Evolutionary conservation across 2,888 invertebrate species (phyloP), one percentile per base, ranked within the genome.

Genomic region (Hirtodrosophila duncani): DNA sequence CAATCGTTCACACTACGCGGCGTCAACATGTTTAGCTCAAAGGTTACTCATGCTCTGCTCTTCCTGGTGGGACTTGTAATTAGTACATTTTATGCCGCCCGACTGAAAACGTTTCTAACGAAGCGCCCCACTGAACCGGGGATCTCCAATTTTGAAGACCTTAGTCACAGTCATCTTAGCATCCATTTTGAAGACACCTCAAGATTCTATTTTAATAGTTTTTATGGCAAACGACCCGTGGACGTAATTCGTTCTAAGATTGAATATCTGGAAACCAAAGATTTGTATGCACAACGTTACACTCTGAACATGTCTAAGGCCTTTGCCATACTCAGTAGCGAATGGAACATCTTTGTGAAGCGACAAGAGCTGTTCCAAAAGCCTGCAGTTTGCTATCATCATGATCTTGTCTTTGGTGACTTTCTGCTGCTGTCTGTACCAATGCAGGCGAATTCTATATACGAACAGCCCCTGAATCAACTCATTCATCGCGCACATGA

Each of bases 41-140:
- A 48, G 1, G 31, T 79, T 0, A 39, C 57, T 0, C 53, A 63
- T 8, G 57, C 80, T 1, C 60, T 50, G 4, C 43, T 74, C 1
- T 65, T 79, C 8, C 20, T 74, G 1, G 18, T 71, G 3, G 77
- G 80, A 0, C 27, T 74, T 6, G 48, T 63, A 6, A 14, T 74
- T 2, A 59, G 63, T 45, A 68, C 72, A 0, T 27, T 79, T 0
- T 61, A 56, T 11, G 49, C 53, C 0, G 77, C 58, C 1, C 65
- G 71, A 3, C 13, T 74, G 0, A 71, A 74, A 7, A 74, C 80
- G 0, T 44, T 74, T 7, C 33, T 75, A 0, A 80, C 72, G 2
- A 74, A 71, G 23, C 53, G 39, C 1, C 72, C 80, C 1, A 59
- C 60, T 1, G 58, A 58, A 1, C 46, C 9, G 0, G 46, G 55